These are phyloP conservation scores for Drosophila austrosaltans DNA, from an alignment of 2,888 invertebrate genomes.

Conservation along the genomic window DNA sequence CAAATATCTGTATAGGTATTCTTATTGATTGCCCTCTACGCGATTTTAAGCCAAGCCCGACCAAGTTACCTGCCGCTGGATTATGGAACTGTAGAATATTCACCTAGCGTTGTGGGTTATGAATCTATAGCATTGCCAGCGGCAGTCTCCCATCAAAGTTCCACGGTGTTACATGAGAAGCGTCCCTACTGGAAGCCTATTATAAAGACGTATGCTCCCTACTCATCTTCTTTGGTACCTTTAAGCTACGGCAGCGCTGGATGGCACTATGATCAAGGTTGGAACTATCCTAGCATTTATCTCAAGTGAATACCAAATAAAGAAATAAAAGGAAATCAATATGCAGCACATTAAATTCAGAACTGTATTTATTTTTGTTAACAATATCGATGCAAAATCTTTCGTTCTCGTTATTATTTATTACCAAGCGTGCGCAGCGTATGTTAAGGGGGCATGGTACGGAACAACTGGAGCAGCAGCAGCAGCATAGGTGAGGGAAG, in stretches of 20 bases:
- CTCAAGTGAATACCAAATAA: constrained; percentile 40
- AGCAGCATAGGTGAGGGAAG: constrained; percentile 47
- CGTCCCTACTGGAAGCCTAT: constrained; percentile 81
- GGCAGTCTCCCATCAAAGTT: constrained; percentile 81
- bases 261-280: constrained; percentile 60
- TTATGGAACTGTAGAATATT: constrained; percentile 73
- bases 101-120: constrained; percentile 79
- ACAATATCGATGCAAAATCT: constrained; percentile 63
- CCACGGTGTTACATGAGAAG: constrained; percentile 82
- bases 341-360: constrained; percentile 12
- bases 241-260: constrained; percentile 50
- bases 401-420: constrained; percentile 55
- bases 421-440: constrained; percentile 71
- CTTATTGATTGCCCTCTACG: constrained; percentile 34
- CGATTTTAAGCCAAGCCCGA: constrained; percentile 53
- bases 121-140: constrained; percentile 72
- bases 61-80: constrained; percentile 75
- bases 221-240: constrained; percentile 59
- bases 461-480: constrained; percentile 49
- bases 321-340: neutral
- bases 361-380: constrained; percentile 40
- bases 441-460: constrained; percentile 59
- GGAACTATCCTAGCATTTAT: constrained; percentile 67
- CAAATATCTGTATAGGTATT: constrained; percentile 36
- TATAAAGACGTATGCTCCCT: constrained; percentile 66